phyloP scores from a whole-genome alignment of 2,797 vertebrate genomes.

The Coccyzus lansbergi region DNA sequence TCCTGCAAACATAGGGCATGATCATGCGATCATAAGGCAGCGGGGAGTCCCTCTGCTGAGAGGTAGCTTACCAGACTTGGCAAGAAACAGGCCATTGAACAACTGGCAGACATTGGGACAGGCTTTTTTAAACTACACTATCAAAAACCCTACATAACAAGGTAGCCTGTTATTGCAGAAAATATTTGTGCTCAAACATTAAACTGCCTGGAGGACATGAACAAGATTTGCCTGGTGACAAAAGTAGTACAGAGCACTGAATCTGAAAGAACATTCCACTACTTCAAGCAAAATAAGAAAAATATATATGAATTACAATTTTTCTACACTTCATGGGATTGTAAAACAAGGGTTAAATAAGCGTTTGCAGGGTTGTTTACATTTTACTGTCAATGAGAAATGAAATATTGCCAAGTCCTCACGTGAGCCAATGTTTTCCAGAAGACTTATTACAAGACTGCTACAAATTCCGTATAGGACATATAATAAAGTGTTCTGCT shows the following conservation, averaged over 20 bases:
- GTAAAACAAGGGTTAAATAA: slow-evolving; percentile 17
- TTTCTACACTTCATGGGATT: not conserved
- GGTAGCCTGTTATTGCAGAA: not conserved
- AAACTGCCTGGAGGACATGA: not conserved
- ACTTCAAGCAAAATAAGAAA: not conserved
- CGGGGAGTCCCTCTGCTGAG: not conserved
- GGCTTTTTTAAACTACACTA: not conserved
- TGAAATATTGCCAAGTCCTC: not conserved
- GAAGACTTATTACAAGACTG: slow-evolving; percentile 18
- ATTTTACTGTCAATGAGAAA: slow-evolving; percentile 1
- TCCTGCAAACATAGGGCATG: not conserved
- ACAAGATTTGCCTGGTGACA: not conserved
- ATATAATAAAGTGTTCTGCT: slow-evolving; percentile 29
- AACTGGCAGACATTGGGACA: not conserved
- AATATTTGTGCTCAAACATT: not conserved
- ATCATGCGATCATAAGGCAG: fast-evolving
- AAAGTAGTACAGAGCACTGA: not conserved
- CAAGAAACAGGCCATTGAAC: slow-evolving; percentile 1
- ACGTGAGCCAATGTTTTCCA: not conserved
- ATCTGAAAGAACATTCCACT: not conserved
- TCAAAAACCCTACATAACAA: not conserved
- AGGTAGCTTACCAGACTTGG: not conserved
- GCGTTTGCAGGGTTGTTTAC: not conserved
- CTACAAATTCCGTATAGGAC: slow-evolving; percentile 19
- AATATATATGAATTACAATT: not conserved